Evolutionary conservation across 2,888 invertebrate genomes (phyloP), one percentile per base, ranked within the genome.

Genomic region (Chrysolina oricalcia): DNA sequence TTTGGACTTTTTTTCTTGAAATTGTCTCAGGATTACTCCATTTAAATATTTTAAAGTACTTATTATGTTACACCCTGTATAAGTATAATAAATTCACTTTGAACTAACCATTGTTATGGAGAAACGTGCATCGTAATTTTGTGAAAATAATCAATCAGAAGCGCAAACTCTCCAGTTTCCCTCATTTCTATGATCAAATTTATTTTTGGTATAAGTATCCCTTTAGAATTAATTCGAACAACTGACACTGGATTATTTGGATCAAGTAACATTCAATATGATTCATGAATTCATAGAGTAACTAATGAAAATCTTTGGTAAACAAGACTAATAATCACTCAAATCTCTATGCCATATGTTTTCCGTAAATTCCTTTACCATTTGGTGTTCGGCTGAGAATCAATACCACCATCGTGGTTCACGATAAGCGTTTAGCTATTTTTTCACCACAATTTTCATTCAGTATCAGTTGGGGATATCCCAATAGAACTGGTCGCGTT

Each of bases 271-370:
- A 35, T 59, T 59, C 59, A 35, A 27, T 35, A 5, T n/a, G 59
- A 59, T 59, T 59, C 59, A 27, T n/a, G 35, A n/a, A 59, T 59
- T 35, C 23, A 59, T 17, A 59, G n/a, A n/a, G 35, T n/a, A 35
- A 59, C 59, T 59, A 59, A 59, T 35, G n/a, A 56, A 56, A 19
- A 59, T 27, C 35, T 35, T 59, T 27, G 9, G 59, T 59, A 59
- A 59, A 59, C 59, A 59, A 59, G 9, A 27, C 2, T 27, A 27
- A 35, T 59, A 59, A 59, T 59, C 59, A 59, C 8, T 13, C 15
- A 59, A 59, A 59, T 59, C 59, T 59, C 35, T 59, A 27, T 59
- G 59, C 59, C 59, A 59, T 59, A 59, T 59, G 59, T 59, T 59
- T 59, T 23, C 27, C 8, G 17, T 27, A 27, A 59, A n/a, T 23